Base-by-base conservation (phyloP, 2,113 vertebrate species). In the Dromiciops gliroides region DNA sequence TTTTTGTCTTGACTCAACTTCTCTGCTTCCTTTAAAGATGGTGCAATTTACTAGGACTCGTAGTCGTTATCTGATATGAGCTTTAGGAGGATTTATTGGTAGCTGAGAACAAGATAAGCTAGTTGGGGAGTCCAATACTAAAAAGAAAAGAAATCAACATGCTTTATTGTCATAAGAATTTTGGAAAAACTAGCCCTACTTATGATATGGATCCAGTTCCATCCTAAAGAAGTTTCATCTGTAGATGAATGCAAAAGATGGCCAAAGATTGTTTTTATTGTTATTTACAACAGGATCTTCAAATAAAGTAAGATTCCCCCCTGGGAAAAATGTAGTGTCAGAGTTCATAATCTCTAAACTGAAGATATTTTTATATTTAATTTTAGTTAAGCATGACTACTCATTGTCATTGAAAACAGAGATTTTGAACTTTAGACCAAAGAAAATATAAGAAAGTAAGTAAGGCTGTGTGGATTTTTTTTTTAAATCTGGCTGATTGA, bases 241-340 rank as follows among this genome's bases (percentile, higher is more conserved):
- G 44, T 22, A n/a, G 37, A 44, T n/a, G 2, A 75, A 75, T 44
- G 16, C 37, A n/a, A 75, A 44, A 16, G 8, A 75, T 75, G 67
- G 3, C 95, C 92, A 97, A 98, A 89, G 91, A 88, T 91, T 28
- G 1, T 3, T 94, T 98, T 98, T 97, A 75, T 96, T 89, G 0
- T 91, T 95, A 92, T 91, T 97, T 95, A 95, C 97, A 97, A 97
- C 95, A 75, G 95, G 96, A 98, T 97, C 95, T 97, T 53, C 92
- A 94, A 97, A 98, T 95, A 98, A 97, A 98, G 93, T 56, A 92
- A 91, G n/a, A 50, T 97, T 96, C 91, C 95, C 94, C 28, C n/a
- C n/a, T 93, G 93, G 96, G 97, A 91, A 94, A 95, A 97, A n/a
- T 95, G 96, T 94, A 96, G 47, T 75, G 31, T 93, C 94, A 89